Percentiles rank a stretch among this genome's conserved stretches.
Evolutionary conservation across 2,797 vertebrate species (phyloP).

Genomic region (Myotis daubentonii): DNA sequence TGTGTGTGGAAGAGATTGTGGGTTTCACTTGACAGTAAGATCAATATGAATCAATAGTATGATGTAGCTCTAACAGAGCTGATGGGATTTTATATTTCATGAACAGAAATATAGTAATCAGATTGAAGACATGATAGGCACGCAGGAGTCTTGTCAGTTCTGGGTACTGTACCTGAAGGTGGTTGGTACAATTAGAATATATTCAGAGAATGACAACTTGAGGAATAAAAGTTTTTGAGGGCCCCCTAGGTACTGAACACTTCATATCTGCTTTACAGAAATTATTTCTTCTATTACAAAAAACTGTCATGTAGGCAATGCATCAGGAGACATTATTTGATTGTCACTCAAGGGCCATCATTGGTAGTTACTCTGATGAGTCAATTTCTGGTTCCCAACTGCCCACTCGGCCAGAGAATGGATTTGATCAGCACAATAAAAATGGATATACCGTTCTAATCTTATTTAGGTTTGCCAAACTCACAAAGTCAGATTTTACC

Average conservation of each 20-base stretch:
- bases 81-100: neutral
- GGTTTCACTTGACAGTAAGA: neutral
- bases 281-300: no score
- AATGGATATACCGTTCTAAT: neutral
- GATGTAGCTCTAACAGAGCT: neutral
- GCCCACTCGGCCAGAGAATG: neutral
- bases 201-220: neutral
- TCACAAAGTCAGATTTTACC: neutral
- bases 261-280: neutral
- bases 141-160: neutral
- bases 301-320: neutral
- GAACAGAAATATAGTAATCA: neutral
- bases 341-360: neutral
- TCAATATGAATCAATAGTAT: constrained; percentile 16
- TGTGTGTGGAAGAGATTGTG: neutral
- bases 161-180: neutral
- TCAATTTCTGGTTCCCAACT: neutral
- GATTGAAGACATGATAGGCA: neutral
- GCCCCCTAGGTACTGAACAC: rapidly evolving
- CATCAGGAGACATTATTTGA: no score
- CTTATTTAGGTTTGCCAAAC: neutral
- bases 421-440: neutral
- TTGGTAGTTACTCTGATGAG: neutral
- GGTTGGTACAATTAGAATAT: neutral
- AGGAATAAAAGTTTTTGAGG: neutral